phyloP scores from a whole-genome alignment of 2,888 invertebrate species.

The Orchesellides sinensis region DNA sequence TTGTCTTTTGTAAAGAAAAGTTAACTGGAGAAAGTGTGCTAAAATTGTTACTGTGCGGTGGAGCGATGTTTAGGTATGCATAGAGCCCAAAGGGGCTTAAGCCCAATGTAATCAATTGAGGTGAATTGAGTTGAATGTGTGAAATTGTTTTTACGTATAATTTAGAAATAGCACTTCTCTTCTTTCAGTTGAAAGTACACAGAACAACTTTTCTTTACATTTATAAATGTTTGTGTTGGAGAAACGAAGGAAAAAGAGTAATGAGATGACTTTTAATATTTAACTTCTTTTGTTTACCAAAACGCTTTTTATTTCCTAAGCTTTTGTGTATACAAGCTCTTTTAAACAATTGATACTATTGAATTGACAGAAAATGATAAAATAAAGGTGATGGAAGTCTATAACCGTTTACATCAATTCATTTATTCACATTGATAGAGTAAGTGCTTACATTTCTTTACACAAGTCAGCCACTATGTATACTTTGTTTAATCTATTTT shows the following conservation, averaged over 20 bases:
- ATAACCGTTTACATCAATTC: background rate
- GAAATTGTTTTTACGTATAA: conserved; percentile 47
- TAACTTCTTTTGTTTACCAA: conserved; percentile 56
- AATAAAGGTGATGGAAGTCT: background rate
- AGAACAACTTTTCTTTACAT: background rate
- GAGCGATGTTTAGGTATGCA: conserved; percentile 21
- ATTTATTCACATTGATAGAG: background rate
- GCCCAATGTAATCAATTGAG: conserved; percentile 57
- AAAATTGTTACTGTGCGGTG: background rate
- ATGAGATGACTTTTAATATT: conserved; percentile 61
- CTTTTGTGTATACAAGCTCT: background rate
- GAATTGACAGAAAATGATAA: background rate
- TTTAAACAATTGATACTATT: no score
- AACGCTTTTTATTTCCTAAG: background rate
- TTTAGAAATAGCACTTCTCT: conserved; percentile 38
- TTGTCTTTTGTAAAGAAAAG: conserved; percentile 7
- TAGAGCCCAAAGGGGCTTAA: conserved; percentile 32
- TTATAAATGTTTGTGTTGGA: background rate
- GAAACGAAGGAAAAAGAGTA: conserved; percentile 8
- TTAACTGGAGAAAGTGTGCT: conserved; percentile 24
- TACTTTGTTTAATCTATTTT: background rate
- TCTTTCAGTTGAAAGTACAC: conserved; percentile 28
- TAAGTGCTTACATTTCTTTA: background rate
- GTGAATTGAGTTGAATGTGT: conserved; percentile 41
- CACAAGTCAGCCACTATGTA: background rate